Evolutionary conservation across 2,113 vertebrate species (phyloP), one percentile per base, ranked within the genome.

Genomic region (Prunella himalayana): DNA sequence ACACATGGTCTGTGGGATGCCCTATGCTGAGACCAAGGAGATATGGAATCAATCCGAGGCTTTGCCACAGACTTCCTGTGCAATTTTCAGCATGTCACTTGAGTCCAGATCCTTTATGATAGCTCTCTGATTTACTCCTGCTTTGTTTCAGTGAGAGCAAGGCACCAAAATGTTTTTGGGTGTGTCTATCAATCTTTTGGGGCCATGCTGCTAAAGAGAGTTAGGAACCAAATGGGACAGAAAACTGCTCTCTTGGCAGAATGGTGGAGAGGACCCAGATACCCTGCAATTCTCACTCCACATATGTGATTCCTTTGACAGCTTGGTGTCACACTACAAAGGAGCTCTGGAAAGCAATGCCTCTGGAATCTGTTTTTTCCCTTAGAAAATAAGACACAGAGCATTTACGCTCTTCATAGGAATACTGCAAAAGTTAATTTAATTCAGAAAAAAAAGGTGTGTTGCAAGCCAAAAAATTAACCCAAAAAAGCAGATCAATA

Each of bases 61-160:
- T 85, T 87, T 95, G 95, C 93, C 95, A 96, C 93, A 96, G 95
- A 84, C 77, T 95, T 97, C 95, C 94, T 95, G 89, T 47, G 89
- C 63, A 89, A 92, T 92, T 95, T 92, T 95, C 86, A 90, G 76
- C 88, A 86, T 15, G 18, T 93, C 92, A 86, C 82, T 94, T 70
- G 56, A 81, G 71, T 30, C 72, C 82, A 81, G 86, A 92, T 78
- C 68, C 59, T 70, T 96, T 90, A 41, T 86, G 92, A 88, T 88
- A 93, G 70, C 66, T 73, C 71, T 86, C 41, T 72, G 76, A 90
- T 94, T 76, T 15, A 8, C 37, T 93, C 75, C 92, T 90, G 88
- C 90, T 93, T 95, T 94, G n/a, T 83, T 94, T 93, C 76, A 77
- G 45, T 33, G 30, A 88, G 19, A 86, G 44, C 15, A 88, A 83